Evolutionary conservation across 2,888 invertebrate species (phyloP), one percentile per base, ranked within the genome.

Genomic region (Meghimatium bilineatum): DNA sequence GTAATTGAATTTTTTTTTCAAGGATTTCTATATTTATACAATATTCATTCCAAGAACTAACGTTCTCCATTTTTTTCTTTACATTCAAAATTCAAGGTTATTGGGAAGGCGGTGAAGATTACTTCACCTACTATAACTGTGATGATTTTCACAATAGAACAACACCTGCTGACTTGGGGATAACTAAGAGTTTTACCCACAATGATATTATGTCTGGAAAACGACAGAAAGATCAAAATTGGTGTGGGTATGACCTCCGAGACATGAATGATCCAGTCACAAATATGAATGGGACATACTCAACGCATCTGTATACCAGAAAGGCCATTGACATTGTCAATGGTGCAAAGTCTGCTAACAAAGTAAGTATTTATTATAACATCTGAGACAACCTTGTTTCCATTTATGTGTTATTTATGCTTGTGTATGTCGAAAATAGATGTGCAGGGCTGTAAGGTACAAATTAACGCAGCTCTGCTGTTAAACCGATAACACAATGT

Each of bases 81-180:
- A 38, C 56, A 44, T 38, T 44, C 81, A 76, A 34, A 56, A 20
- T 78, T 69, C 1, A 60, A 90, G 94, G 94, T 20, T 94, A 93
- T 87, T 92, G 94, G 86, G 92, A 91, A 69, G 93, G 93, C 10
- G 88, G 89, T 82, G 92, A 92, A 84, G 90, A 93, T 72, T 93
- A 93, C 84, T 92, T 90, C 84, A 90, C 87, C 1, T 92, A 93
- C 82, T 76, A 76, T 14, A 80, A 86, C 2, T 90, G 90, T 85
- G 86, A 86, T 71, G 71, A 66, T 17, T 69, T 75, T 8, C 86
- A 85, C 49, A 52, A 82, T 44, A 81, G 77, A 32, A 44, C 69
- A 52, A 34, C 60, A 5, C 36, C 38, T 23, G 0, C n/a, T 17
- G 67, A 81, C 36, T 5, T 0, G 2, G n/a, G 38, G 34, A 71